A percentile compares a stretch with the other conserved stretches of the same genome.
phyloP scores from a whole-genome alignment of 2,888 invertebrate genomes.

The Lomographa bimaculata region DNA sequence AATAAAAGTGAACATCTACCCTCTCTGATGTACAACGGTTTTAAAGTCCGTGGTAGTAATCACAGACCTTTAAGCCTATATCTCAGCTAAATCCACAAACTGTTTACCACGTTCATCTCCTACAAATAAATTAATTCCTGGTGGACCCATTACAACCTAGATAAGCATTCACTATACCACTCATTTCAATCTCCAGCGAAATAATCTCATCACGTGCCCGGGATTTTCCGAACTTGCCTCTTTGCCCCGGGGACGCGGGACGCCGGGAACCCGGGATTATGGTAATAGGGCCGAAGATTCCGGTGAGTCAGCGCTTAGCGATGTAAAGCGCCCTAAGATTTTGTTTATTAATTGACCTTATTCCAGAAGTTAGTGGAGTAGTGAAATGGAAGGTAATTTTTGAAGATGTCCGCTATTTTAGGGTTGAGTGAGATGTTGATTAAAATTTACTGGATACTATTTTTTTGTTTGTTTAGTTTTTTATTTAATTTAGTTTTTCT shows the following conservation, averaged over 20 bases:
- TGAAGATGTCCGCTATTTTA: conserved; percentile 6
- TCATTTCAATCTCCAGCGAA: conserved; percentile 23
- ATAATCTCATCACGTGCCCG: conserved; percentile 25
- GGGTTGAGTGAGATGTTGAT: neutral
- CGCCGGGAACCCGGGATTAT: conserved; percentile 15
- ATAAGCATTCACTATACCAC: conserved; percentile 21
- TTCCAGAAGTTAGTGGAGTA: conserved; percentile 22
- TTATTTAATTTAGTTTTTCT: too few species aligned
- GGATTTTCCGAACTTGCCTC: conserved; percentile 22
- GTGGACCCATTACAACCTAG: conserved; percentile 4
- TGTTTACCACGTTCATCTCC: too few species aligned
- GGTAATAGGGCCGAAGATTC: conserved; percentile 24
- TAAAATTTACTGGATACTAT: too few species aligned
- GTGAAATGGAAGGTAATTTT: conserved; percentile 13
- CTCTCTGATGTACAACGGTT: too few species aligned
- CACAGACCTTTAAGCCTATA: too few species aligned
- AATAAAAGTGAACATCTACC: too few species aligned
- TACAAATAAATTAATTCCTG: conserved; percentile 1
- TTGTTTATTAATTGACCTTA: conserved; percentile 36
- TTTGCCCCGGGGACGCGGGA: conserved; percentile 7
- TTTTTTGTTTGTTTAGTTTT: too few species aligned
- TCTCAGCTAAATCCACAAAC: too few species aligned
- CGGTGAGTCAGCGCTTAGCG: conserved; percentile 24
- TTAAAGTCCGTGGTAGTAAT: too few species aligned
- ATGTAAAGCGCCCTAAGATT: conserved; percentile 32